Conservation (phyloP, 2,888 invertebrate species). For the Diarsia rubi region DNA sequence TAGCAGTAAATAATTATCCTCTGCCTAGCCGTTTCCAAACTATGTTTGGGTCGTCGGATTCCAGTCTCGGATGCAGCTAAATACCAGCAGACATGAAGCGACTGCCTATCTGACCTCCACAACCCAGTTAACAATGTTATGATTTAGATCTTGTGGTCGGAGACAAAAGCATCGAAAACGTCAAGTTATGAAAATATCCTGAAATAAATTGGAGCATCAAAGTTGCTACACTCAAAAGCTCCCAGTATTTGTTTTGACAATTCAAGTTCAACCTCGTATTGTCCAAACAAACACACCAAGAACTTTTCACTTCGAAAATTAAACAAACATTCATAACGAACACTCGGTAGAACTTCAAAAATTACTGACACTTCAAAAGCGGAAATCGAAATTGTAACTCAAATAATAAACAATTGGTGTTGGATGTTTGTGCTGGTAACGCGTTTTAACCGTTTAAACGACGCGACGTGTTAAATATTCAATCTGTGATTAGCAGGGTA, state of each 20-base stretch:
- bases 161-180: not conserved
- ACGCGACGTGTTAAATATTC: constrained; percentile 60
- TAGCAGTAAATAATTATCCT: not conserved
- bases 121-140: not conserved
- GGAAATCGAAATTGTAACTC: constrained; percentile 57
- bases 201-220: constrained; percentile 11
- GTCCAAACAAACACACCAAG: constrained; percentile 33
- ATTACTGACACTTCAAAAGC: constrained; percentile 49
- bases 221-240: constrained; percentile 11
- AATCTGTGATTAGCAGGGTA: constrained; percentile 61
- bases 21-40: not conserved
- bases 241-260: constrained; percentile 22
- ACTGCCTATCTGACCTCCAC: not conserved
- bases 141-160: not conserved
- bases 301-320: constrained; percentile 40
- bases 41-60: not conserved
- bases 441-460: constrained; percentile 44
- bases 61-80: not conserved
- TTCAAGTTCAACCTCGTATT: constrained; percentile 36
- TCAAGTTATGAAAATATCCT: not conserved
- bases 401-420: constrained; percentile 50
- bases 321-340: constrained; percentile 46
- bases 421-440: constrained; percentile 52
- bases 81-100: not conserved
- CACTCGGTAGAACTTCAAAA: constrained; percentile 52